These are phyloP conservation scores for Triplophysa tibetana DNA, from an alignment of 2,113 vertebrate species.

Conservation along the genomic window DNA sequence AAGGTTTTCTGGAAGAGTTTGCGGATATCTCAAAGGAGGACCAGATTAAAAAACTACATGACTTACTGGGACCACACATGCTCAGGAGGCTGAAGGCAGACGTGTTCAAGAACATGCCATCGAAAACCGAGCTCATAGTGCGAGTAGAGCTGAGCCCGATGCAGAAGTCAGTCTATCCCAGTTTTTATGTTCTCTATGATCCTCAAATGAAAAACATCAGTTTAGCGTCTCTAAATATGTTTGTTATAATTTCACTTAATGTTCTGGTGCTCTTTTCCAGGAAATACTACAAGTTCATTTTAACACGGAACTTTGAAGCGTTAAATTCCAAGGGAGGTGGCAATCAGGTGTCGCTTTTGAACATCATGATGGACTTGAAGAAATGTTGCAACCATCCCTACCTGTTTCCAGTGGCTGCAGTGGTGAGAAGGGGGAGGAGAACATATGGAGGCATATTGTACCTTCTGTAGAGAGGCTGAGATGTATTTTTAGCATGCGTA, in stretches of 20 bases:
- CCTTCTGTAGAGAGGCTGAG: not conserved
- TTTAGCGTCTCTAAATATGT: not conserved
- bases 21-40: slow-evolving; percentile 99
- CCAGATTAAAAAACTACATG: slow-evolving; percentile 98
- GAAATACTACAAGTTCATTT: slow-evolving; percentile 98
- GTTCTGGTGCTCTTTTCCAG: slow-evolving; percentile 63
- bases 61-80: slow-evolving; percentile 97
- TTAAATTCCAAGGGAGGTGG: slow-evolving; percentile 97
- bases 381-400: slow-evolving; percentile 98
- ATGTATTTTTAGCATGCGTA: slow-evolving; percentile 32
- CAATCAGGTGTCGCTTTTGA: slow-evolving; percentile 96
- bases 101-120: slow-evolving; percentile 98
- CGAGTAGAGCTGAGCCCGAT: slow-evolving; percentile 97
- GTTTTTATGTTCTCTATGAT: not conserved
- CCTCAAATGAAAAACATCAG: not conserved
- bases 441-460: slow-evolving; percentile 6
- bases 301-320: slow-evolving; percentile 95
- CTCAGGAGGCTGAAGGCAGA: slow-evolving; percentile 92
- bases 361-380: slow-evolving; percentile 99
- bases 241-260: not conserved
- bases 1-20: slow-evolving; percentile 98
- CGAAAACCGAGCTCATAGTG: slow-evolving; percentile 96
- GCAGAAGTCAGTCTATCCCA: slow-evolving; percentile 87
- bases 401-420: slow-evolving; percentile 92
- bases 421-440: slow-evolving; percentile 68